Base-by-base conservation (phyloP, 2,113 vertebrate species). In the Centrocercus urophasianus region DNA sequence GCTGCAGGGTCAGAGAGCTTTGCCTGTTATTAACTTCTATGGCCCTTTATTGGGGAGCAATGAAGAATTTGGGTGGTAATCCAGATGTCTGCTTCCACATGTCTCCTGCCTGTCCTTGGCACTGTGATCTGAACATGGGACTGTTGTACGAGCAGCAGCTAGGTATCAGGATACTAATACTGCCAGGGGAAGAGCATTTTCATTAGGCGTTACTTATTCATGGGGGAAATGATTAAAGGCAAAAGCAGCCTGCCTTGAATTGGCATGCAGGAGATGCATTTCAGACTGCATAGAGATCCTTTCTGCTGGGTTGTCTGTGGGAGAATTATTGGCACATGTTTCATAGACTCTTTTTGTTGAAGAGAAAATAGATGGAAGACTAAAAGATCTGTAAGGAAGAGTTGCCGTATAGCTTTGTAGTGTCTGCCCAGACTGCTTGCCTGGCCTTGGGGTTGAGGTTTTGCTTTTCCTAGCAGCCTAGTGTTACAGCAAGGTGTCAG, bases 201-300 rank as follows among this genome's bases (percentile, higher is more conserved):
- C 60, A 67, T 78, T 74, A 47, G 66, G 28, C 1, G 20, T 92
- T 90, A 84, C n/a, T 95, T 92, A 90, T 93, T 95, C 30, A 86
- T 88, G 56, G 70, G 71, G 88, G 73, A 89, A 83, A 45, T 30
- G 0, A 84, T 79, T 64, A 91, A 83, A 95, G 71, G 77, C 38
- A 75, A 85, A 74, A 86, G 71, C 82, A 89, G 48, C 59, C 61
- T 87, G 16, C 47, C 67, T 93, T 80, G 59, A 80, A 43, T 28
- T 63, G 47, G 57, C 7, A 52, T 24, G n/a, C 2, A 5, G 20
- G n/a, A n/a, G 71, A 42, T 61, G 45, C 2, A 1, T 43, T 10
- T 85, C 48, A 34, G 65, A 25, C 5, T 15, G 10, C 34, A 40
- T 0, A 45, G 0, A 34, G 38, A 83, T 57, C 48, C 25, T 82